A percentile compares a stretch with the other conserved stretches of the same genome.
These are phyloP conservation scores for Rhodophaea formosa DNA, from an alignment of 2,888 invertebrate genomes.

Conservation along the genomic window DNA sequence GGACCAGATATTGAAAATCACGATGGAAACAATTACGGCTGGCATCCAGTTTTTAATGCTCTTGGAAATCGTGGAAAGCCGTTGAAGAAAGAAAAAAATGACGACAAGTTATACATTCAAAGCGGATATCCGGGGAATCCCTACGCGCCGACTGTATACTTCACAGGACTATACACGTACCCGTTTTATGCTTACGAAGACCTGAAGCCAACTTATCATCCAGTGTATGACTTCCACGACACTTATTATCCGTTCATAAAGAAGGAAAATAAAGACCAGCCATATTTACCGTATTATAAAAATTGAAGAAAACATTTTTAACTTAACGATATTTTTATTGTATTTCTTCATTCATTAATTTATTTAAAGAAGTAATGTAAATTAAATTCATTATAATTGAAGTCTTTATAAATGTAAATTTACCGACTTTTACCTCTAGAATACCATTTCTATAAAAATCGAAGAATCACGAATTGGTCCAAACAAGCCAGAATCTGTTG, in stretches of 20 bases:
- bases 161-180: slow-evolving; percentile 43
- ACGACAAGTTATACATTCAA: slow-evolving; percentile 39
- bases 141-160: slow-evolving; percentile 34
- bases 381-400: too few relatives aligned
- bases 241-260: slow-evolving; percentile 23
- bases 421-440: too few relatives aligned
- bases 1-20: not conserved
- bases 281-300: not conserved
- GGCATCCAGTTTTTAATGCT: slow-evolving; percentile 39
- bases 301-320: not conserved
- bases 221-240: slow-evolving; percentile 37
- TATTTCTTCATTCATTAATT: too few relatives aligned
- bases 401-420: too few relatives aligned
- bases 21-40: slow-evolving; percentile 32
- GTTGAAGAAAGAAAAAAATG: slow-evolving; percentile 43
- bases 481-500: too few relatives aligned
- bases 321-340: not conserved
- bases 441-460: too few relatives aligned
- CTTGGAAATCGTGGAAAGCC: slow-evolving; percentile 44
- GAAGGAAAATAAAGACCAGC: slow-evolving; percentile 5
- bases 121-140: slow-evolving; percentile 32
- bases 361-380: too few relatives aligned
- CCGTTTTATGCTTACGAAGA: slow-evolving; percentile 46
- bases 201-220: slow-evolving; percentile 32
- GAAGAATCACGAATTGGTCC: too few relatives aligned